Base-by-base conservation (phyloP, 2,888 invertebrate genomes). In the Exocentrus adspersus region DNA sequence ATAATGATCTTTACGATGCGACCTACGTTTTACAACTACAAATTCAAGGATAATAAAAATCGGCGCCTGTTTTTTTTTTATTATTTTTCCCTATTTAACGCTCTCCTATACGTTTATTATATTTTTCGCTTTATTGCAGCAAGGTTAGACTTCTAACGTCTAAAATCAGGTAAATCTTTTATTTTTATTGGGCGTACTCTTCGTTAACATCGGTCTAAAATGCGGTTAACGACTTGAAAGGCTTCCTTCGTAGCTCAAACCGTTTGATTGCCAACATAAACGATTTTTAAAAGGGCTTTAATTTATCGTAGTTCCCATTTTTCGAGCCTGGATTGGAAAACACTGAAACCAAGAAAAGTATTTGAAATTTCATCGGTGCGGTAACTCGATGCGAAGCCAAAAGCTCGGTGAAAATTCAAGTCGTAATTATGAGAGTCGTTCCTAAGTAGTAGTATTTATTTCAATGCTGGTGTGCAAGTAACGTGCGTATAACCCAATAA, bases 1-100 rank as follows among this genome's bases (percentile, higher is more conserved):
- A 78, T 78, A 78, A 78, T 78, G 75, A 78, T 77, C 77, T 78
- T 78, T 78, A 78, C 75, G 76, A 75, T 53, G 72, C 69, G 64
- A 70, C 71, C 69, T 53, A 65, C 69, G 68, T 77, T 79, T 77
- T 78, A 79, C 71, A 74, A 66, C 78, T 75, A 77, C 76, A 76
- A 78, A 78, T 76, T 73, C 71, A 70, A 69, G 62, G 63, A 65
- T 64, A 70, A 71, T 78, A 78, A 78, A 78, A 75, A 77, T 77
- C 71, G 77, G 75, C 75, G 75, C 74, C 76, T 66, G 69, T 71
- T 71, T 65, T 68, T 63, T 43, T 61, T 57, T 32, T n/a, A n/a
- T n/a, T n/a, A n/a, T n/a, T 20, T 54, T 28, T 54, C 20, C 45
- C 14, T 57, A 45, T 46, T 46, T n/a, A 28, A 32, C 57, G 7